Conservation (phyloP, 2,888 invertebrate species). For the Drosophila quinaria region DNA sequence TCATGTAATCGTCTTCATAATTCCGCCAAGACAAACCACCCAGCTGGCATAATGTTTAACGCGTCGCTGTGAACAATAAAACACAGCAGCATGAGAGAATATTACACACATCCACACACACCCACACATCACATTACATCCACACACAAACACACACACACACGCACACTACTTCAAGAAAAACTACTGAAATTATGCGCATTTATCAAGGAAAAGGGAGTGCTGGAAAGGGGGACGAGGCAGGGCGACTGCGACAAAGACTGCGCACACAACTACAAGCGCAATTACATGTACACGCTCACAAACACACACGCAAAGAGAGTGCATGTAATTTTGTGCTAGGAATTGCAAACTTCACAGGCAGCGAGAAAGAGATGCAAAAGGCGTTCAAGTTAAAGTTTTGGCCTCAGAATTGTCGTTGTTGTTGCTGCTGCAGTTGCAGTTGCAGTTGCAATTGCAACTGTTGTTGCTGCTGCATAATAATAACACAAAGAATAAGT, state of each 20-base stretch:
- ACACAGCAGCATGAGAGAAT: conserved; percentile 56
- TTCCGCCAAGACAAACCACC: conserved; percentile 71
- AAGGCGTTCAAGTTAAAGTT: conserved; percentile 28
- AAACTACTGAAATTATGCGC: conserved; percentile 81
- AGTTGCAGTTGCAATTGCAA: conserved; percentile 14
- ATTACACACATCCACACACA: conserved; percentile 41
- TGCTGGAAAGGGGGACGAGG: not conserved
- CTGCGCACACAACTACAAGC: conserved; percentile 56
- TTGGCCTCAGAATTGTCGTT: conserved; percentile 16
- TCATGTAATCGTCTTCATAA: conserved; percentile 82
- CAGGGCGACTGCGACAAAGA: conserved; percentile 19
- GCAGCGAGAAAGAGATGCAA: not conserved
- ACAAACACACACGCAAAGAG: conserved; percentile 22
- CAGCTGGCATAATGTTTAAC: conserved; percentile 76
- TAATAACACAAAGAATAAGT: conserved; percentile 37
- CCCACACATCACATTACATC: conserved; percentile 2
- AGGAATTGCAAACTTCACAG: conserved; percentile 68
- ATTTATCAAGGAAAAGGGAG: conserved; percentile 71
- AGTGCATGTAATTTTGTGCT: conserved; percentile 75
- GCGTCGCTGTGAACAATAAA: conserved; percentile 77
- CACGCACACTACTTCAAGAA: conserved; percentile 54
- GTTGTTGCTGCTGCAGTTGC: conserved; percentile 15
- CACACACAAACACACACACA: conserved; percentile 7
- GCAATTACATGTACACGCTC: conserved; percentile 62
- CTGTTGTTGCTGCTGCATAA: conserved; percentile 27